Percentiles rank a stretch among this genome's conserved stretches.
Conservation (phyloP, 2,888 invertebrate species). For the Scaptomyza caliginosa region DNA sequence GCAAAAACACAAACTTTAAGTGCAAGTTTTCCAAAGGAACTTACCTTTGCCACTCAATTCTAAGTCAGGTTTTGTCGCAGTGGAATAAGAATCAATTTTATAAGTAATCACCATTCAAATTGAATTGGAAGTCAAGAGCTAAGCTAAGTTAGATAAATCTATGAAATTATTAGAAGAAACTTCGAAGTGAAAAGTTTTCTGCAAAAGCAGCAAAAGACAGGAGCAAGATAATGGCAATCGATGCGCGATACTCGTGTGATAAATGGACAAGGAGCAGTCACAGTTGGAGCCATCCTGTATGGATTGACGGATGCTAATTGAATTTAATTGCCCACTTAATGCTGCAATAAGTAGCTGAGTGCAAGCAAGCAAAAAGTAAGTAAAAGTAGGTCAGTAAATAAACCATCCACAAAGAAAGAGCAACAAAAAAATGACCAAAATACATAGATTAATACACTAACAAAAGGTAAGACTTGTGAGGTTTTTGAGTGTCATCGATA, state of each 20-base stretch:
- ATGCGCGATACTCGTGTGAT: conserved; percentile 39
- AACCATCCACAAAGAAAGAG: background rate
- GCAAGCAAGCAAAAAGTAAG: conserved; percentile 32
- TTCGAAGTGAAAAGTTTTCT: conserved; percentile 46
- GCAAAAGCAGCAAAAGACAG: background rate
- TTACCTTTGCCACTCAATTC: no score
- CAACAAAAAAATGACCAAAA: no score
- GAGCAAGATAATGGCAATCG: background rate
- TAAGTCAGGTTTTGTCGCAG: conserved; percentile 17
- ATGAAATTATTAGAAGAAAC: conserved; percentile 66
- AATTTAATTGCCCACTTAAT: conserved; percentile 84
- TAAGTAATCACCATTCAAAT: conserved; percentile 44
- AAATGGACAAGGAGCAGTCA: conserved; percentile 39
- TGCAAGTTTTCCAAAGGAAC: no score
- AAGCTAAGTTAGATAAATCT: conserved; percentile 71
- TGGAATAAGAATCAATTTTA: conserved; percentile 63
- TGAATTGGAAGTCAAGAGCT: conserved; percentile 24
- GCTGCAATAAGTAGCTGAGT: conserved; percentile 80
- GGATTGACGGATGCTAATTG: conserved; percentile 78
- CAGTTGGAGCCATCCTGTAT: conserved; percentile 19
- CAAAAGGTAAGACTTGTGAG: no score
- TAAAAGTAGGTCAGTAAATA: no score
- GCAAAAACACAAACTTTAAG: no score
- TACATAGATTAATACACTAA: no score
- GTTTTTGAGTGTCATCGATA: no score